Percentiles rank a stretch among this genome's conserved stretches.
phyloP scores from a whole-genome alignment of 2,797 vertebrate species.

The Platyrinchus mystaceus region DNA sequence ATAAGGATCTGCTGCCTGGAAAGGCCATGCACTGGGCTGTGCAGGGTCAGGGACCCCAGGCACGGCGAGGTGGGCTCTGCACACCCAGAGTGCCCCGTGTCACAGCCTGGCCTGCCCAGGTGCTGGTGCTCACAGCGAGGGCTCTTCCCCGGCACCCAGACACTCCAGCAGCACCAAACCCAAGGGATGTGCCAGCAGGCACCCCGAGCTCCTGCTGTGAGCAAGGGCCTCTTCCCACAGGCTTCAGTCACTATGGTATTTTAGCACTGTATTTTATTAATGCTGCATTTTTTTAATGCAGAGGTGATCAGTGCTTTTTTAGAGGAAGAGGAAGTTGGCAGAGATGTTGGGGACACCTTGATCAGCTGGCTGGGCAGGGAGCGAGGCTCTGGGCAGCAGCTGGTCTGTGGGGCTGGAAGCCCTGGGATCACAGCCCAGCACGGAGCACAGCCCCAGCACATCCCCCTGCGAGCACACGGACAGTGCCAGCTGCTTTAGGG shows the following conservation, averaged over 20 bases:
- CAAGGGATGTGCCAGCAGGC: not conserved
- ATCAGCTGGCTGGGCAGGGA: not conserved
- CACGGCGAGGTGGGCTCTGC: not conserved
- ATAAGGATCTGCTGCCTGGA: not conserved
- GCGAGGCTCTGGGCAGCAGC: not conserved
- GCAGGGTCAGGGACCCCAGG: not conserved
- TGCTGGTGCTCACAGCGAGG: too few relatives aligned
- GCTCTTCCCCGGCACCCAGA: not conserved
- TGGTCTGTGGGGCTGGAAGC: not conserved
- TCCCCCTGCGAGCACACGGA: accelerated
- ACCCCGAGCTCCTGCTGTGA: not conserved
- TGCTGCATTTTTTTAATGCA: not conserved
- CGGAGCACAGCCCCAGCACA: not conserved
- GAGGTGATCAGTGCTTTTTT: not conserved
- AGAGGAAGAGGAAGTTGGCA: not conserved
- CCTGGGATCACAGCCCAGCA: not conserved
- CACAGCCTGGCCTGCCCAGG: not conserved
- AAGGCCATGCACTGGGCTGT: not conserved
- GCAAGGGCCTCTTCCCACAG: not conserved
- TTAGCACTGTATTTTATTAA: not conserved
- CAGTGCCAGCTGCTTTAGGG: not conserved
- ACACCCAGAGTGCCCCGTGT: not conserved
- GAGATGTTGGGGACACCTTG: accelerated
- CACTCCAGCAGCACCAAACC: not conserved
- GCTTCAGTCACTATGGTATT: not conserved